Evolutionary conservation across 2,888 invertebrate species (phyloP).

Genomic region (Xylota segnis): DNA sequence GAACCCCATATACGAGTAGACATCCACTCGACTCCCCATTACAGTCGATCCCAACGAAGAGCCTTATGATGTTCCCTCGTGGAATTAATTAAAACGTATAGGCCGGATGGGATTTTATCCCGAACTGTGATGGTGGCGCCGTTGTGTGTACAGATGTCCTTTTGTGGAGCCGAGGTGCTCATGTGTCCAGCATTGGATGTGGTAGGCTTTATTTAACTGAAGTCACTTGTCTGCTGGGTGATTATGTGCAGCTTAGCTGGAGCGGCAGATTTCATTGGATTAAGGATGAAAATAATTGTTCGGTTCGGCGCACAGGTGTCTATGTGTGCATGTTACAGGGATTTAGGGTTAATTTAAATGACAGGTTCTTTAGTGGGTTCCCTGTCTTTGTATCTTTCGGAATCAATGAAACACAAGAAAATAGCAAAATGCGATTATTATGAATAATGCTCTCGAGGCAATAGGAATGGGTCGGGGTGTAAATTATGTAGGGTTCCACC

Average conservation of each 20-base stretch:
- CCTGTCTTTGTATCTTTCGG: not conserved
- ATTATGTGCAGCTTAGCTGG: constrained; percentile 60
- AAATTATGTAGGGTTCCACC: too few relatives aligned
- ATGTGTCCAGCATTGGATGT: constrained; percentile 34
- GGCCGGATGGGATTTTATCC: constrained; percentile 39
- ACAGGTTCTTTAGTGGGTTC: not conserved
- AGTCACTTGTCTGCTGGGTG: constrained; percentile 58
- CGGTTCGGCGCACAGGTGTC: constrained; percentile 40
- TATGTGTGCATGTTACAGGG: not conserved
- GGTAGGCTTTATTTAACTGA: constrained; percentile 53
- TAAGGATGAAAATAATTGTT: constrained; percentile 59
- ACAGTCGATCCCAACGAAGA: not conserved
- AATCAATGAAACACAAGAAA: constrained; percentile 10
- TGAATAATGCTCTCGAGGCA: too few relatives aligned
- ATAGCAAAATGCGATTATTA: not conserved
- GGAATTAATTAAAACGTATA: constrained; percentile 65
- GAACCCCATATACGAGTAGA: not conserved
- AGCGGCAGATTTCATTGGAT: constrained; percentile 55
- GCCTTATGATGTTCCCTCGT: constrained; percentile 27
- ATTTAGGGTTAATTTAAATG: constrained; percentile 13
- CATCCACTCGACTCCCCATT: not conserved
- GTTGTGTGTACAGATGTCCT: constrained; percentile 18
- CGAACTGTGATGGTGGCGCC: not conserved
- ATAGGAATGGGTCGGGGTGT: too few relatives aligned
- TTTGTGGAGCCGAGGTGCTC: constrained; percentile 28